Base-by-base conservation (phyloP, 2,888 invertebrate species). In the Sinhomidia bicolor region DNA sequence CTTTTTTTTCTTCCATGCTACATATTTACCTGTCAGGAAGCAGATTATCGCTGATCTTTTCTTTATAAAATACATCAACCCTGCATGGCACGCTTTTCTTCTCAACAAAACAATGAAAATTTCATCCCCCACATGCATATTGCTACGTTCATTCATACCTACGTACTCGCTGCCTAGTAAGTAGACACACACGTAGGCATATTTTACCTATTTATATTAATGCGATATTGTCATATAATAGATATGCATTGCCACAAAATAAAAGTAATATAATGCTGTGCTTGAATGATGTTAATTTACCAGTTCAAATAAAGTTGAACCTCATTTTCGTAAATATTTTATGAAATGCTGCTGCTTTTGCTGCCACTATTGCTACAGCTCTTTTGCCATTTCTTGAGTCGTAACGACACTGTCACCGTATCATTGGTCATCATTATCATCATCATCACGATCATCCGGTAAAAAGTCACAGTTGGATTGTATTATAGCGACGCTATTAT, bases 291-390 rank as follows among this genome's bases (percentile, higher is more conserved):
- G 81, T 65, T 81, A 65, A 81, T 81, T 81, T 62, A 44, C 71
- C 71, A 83, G 83, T 83, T 83, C 83, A 83, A 83, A 71, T 71
- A 68, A 44, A 26, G n/a, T 10, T 83, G 51, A 36, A 68, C 54
- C 71, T 71, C 83, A 71, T 83, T 83, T 83, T 71, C 81, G 12
- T 83, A 32, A 68, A 83, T 83, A 71, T 51, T 83, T 83, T 83
- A 83, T 83, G 54, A 71, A 41, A 29, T 47, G n/a, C 44, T 71
- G 1, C 36, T 60, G 12, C 60, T 20, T 12, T 60, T n/a, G n/a
- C 57, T 57, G 57, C 57, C 36, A 9, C n/a, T n/a, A n/a, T n/a
- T n/a, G n/a, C n/a, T n/a, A n/a, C n/a, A n/a, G n/a, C n/a, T n/a
- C n/a, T n/a, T n/a, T n/a, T n/a, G n/a, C n/a, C n/a, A n/a, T n/a